Conservation (phyloP, 2,888 invertebrate species). For the Danaus chrysippus region DNA sequence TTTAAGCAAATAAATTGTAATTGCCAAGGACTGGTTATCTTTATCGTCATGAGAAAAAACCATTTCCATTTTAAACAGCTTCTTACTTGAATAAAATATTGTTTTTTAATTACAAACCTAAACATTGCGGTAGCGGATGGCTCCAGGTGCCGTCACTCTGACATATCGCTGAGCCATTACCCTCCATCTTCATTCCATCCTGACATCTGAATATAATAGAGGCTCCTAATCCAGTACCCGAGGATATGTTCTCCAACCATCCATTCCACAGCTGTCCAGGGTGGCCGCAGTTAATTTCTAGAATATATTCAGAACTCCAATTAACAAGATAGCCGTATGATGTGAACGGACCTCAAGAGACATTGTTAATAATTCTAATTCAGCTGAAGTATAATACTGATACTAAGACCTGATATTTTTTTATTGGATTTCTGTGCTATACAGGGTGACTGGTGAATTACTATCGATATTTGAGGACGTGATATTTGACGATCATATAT, state of each 20-base stretch:
- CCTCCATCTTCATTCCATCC: slow-evolving; percentile 93
- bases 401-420: neutral
- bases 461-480: no score
- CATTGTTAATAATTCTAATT: neutral
- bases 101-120: slow-evolving; percentile 78
- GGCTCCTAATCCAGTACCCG: slow-evolving; percentile 93
- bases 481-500: no score
- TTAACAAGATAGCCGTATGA: no score
- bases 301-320: slow-evolving; percentile 17
- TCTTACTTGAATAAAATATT: neutral
- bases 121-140: slow-evolving; percentile 93
- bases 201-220: slow-evolving; percentile 96
- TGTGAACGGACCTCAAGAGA: neutral
- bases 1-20: no score
- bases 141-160: slow-evolving; percentile 97
- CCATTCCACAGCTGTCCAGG: slow-evolving; percentile 97
- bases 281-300: slow-evolving; percentile 98
- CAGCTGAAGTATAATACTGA: no score
- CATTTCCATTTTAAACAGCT: no score
- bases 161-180: slow-evolving; percentile 93
- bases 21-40: no score
- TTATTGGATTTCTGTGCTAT: neutral
- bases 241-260: slow-evolving; percentile 94
- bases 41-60: no score
- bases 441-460: no score